These are phyloP conservation scores for Tetropium fuscum DNA, from an alignment of 2,888 invertebrate species.

Conservation along the genomic window DNA sequence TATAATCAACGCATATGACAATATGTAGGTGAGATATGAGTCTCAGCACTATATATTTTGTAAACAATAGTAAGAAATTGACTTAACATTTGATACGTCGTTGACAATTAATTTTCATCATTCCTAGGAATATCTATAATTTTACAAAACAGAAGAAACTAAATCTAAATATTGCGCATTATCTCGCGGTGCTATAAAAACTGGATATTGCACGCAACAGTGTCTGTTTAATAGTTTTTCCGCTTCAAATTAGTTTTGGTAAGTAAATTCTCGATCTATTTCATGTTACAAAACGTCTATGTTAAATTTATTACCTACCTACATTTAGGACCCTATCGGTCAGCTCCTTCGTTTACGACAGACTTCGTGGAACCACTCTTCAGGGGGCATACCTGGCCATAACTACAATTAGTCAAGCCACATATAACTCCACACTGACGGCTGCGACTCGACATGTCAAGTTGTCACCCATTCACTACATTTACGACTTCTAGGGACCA, in stretches of 20 bases:
- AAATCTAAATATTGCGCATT: no score
- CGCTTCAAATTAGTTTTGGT: not conserved
- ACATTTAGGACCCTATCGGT: conserved; percentile 35
- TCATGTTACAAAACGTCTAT: conserved; percentile 14
- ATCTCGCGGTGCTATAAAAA: no score
- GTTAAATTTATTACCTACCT: conserved; percentile 28
- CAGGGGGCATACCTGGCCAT: conserved; percentile 54
- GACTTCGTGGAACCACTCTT: conserved; percentile 61
- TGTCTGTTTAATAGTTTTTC: not conserved
- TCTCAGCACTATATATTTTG: no score
- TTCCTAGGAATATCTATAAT: no score
- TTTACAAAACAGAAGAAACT: no score
- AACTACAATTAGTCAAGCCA: conserved; percentile 52
- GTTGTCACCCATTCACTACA: conserved; percentile 56
- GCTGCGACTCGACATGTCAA: conserved; percentile 56
- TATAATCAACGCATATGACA: no score
- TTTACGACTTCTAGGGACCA: conserved; percentile 59
- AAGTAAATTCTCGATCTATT: conserved; percentile 5
- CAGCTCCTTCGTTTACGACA: conserved; percentile 54
- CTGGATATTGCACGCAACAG: no score
- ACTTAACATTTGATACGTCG: no score
- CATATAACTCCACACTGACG: conserved; percentile 57
- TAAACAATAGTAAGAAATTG: no score
- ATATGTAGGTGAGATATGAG: no score
- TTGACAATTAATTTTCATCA: no score